Evolutionary conservation across 2,888 invertebrate species (phyloP), one percentile per base, ranked within the genome.

Genomic region (Kryphioiulus occultus): DNA sequence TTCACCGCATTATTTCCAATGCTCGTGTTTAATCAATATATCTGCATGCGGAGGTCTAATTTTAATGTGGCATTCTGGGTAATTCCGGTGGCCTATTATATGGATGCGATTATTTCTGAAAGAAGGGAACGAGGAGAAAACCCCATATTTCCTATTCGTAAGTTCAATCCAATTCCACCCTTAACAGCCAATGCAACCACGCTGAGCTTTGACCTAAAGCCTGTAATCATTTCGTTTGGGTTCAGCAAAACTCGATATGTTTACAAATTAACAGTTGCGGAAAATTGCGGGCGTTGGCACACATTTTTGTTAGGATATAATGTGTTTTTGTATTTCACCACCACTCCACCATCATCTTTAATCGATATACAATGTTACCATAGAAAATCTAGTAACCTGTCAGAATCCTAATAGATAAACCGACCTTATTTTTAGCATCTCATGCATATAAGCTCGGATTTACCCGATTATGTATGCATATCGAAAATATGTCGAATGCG

Each of bases 231-330:
- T 78, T 53, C 12, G 30, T 30, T 78, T 78, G 30, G 78, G 78
- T 78, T 30, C 30, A 78, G 15, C 78, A 30, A 78, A 78, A 78
- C 30, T 78, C 68, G 68, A 26, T 26, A 4, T 26, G 30, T 78
- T 78, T 32, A 78, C 78, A 78, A 30, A 78, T 78, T 78, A 78
- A 78, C 78, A 78, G 78, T 78, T 30, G 78, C 30, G 78, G 30
- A 78, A 78, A 78, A 78, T 78, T 15, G 30, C 15, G 4, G 30
- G 78, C 9, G 17, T 30, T 30, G 30, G 30, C 5, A 30, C 30
- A 30, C 12, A 78, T 30, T 78, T 78, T 78, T 30, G 78, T 78
- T 78, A 32, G 78, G 30, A 30, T 30, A 78, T 78, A 30, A 30
- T 26, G 78, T 30, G 78, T 30, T 78, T n/a, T 78, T 32, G 78